phyloP scores from a whole-genome alignment of 2,888 invertebrate species.

The Nowickia ferox region DNA sequence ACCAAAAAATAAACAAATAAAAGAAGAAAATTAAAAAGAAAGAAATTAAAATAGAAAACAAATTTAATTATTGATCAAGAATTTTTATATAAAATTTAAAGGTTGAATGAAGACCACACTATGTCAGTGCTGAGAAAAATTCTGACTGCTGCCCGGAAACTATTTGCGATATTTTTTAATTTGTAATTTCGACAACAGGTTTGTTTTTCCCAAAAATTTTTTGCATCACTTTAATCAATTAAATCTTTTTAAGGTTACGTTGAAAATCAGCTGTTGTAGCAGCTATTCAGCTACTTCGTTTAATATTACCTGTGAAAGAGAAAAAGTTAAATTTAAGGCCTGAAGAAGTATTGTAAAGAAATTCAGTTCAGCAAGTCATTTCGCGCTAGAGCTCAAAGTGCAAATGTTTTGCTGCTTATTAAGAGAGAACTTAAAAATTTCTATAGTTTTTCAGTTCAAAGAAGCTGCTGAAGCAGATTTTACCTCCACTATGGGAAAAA shows the following conservation, averaged over 20 bases:
- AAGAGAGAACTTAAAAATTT: too few relatives aligned
- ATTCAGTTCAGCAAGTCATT: too few relatives aligned
- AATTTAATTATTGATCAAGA: not conserved
- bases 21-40: conserved; percentile 16
- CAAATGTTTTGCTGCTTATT: too few relatives aligned
- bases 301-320: not conserved
- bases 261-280: not conserved
- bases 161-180: too few relatives aligned
- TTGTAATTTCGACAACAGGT: too few relatives aligned
- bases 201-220: too few relatives aligned
- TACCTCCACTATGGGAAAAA: too few relatives aligned
- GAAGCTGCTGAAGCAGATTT: too few relatives aligned
- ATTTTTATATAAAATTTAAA: not conserved
- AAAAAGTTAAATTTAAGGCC: not conserved
- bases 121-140: not conserved
- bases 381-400: too few relatives aligned
- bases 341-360: too few relatives aligned
- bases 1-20: conserved; percentile 25
- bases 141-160: too few relatives aligned
- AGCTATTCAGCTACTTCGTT: not conserved
- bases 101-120: not conserved
- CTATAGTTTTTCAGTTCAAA: too few relatives aligned
- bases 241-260: not conserved
- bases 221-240: not conserved
- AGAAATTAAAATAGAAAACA: conserved; percentile 22